Conservation (phyloP, 2,888 invertebrate species). For the Neria commutata region DNA sequence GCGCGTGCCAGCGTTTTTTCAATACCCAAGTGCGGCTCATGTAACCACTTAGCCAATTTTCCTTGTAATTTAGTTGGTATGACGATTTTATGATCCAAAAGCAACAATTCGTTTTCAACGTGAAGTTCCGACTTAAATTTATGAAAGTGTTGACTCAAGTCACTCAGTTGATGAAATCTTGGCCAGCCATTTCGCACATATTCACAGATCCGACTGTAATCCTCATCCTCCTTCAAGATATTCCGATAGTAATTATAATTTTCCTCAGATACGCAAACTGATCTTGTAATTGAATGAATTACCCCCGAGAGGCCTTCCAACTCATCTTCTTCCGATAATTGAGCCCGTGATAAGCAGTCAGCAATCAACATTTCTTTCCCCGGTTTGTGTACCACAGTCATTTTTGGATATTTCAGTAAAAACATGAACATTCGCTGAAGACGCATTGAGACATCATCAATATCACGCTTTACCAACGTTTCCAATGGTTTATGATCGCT, state of each 20-base stretch:
- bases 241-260: conserved; percentile 21
- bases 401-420: conserved; percentile 40
- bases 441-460: conserved; percentile 42
- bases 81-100: conserved; percentile 27
- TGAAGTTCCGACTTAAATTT: conserved; percentile 16
- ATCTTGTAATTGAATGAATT: conserved; percentile 25
- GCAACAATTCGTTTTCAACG: conserved; percentile 22
- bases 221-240: conserved; percentile 16
- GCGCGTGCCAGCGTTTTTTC: conserved; percentile 44
- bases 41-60: conserved; percentile 36
- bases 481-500: conserved; percentile 53
- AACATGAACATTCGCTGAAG: conserved; percentile 44
- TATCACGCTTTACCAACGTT: conserved; percentile 37
- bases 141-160: conserved; percentile 13
- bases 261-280: conserved; percentile 23
- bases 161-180: conserved; percentile 18
- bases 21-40: conserved; percentile 47
- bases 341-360: conserved; percentile 32
- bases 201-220: conserved; percentile 9
- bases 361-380: conserved; percentile 31
- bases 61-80: conserved; percentile 32
- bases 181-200: conserved; percentile 32
- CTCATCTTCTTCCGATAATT: conserved; percentile 20
- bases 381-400: conserved; percentile 35
- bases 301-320: conserved; percentile 18